Conservation (phyloP, 1,140 invertebrate genomes). For the Rhyacophila brunnea region DNA sequence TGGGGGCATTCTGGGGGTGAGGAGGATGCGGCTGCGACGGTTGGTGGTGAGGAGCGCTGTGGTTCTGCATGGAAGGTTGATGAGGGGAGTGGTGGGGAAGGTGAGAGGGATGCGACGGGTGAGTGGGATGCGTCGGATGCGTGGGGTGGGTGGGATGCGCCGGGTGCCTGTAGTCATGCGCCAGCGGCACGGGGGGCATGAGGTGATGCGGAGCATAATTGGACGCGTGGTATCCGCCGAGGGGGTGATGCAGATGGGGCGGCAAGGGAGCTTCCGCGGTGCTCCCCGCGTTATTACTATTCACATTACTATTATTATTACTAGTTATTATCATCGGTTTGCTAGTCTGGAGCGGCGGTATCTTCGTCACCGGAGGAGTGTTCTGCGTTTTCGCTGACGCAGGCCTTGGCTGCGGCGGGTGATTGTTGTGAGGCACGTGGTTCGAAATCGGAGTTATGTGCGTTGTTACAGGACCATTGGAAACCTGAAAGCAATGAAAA, state of each 20-base stretch:
- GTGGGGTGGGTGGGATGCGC: slow-evolving; percentile 36
- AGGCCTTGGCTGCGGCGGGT: slow-evolving; percentile 30
- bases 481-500: slow-evolving; percentile 28
- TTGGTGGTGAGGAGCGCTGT: slow-evolving; percentile 8
- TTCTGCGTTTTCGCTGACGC: slow-evolving; percentile 34
- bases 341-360: slow-evolving; percentile 27
- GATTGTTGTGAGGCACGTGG: slow-evolving; percentile 33
- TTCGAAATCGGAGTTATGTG: slow-evolving; percentile 36
- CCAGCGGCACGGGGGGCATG: slow-evolving; percentile 32
- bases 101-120: slow-evolving; percentile 14
- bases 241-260: slow-evolving; percentile 18
- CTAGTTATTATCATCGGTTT: slow-evolving; percentile 29
- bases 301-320: slow-evolving; percentile 29
- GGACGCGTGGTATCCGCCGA: slow-evolving; percentile 28
- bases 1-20: slow-evolving; percentile 23
- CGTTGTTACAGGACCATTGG: slow-evolving; percentile 37
- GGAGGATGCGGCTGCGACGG: slow-evolving; percentile 14
- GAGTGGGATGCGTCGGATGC: slow-evolving; percentile 1
- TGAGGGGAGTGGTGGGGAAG: slow-evolving; percentile 19
- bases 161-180: slow-evolving; percentile 47
- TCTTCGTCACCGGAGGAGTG: slow-evolving; percentile 30
- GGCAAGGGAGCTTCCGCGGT: slow-evolving; percentile 10
- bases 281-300: slow-evolving; percentile 27
- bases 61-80: slow-evolving; percentile 11
- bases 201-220: slow-evolving; percentile 27